Evolutionary conservation across 1,140 invertebrate genomes (phyloP).

Genomic region (Schlechtendalia chinensis): DNA sequence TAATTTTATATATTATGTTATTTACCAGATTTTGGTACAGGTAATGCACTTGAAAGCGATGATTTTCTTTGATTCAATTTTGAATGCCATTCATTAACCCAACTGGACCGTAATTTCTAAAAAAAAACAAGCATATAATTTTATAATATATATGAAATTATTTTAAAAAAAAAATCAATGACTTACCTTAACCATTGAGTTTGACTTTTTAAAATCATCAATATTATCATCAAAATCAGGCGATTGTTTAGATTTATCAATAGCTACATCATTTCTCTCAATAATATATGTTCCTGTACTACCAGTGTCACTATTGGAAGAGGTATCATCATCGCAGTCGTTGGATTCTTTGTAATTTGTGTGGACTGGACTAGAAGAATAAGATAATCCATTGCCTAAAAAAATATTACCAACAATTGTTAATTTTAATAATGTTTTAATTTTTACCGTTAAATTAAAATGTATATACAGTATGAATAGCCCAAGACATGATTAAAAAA

Average conservation of each 20-base stretch:
- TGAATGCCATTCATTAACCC: slow-evolving; percentile 47
- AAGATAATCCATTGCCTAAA: slow-evolving; percentile 21
- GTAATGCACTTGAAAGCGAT: neutral
- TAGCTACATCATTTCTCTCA: neutral
- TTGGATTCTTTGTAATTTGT: slow-evolving; percentile 30
- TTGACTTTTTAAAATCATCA: slow-evolving; percentile 42
- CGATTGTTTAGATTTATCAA: neutral
- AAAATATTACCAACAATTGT: too few species aligned
- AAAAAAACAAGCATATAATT: too few species aligned
- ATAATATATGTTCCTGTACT: slow-evolving; percentile 45
- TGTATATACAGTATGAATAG: too few species aligned
- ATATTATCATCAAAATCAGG: neutral
- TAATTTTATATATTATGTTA: neutral
- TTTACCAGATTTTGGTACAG: slow-evolving; percentile 21
- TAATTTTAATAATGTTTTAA: too few species aligned
- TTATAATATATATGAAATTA: too few species aligned
- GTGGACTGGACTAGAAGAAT: slow-evolving; percentile 35
- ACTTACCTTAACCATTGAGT: slow-evolving; percentile 43
- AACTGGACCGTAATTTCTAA: slow-evolving; percentile 45
- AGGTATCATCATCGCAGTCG: slow-evolving; percentile 30
- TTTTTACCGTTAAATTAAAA: too few species aligned
- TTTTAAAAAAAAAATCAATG: neutral
- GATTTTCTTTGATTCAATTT: slow-evolving; percentile 39
- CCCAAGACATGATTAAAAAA: too few species aligned
- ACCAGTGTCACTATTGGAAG: slow-evolving; percentile 45